Conservation (phyloP, 2,797 vertebrate genomes). For the Pantherophis vulpinus region DNA sequence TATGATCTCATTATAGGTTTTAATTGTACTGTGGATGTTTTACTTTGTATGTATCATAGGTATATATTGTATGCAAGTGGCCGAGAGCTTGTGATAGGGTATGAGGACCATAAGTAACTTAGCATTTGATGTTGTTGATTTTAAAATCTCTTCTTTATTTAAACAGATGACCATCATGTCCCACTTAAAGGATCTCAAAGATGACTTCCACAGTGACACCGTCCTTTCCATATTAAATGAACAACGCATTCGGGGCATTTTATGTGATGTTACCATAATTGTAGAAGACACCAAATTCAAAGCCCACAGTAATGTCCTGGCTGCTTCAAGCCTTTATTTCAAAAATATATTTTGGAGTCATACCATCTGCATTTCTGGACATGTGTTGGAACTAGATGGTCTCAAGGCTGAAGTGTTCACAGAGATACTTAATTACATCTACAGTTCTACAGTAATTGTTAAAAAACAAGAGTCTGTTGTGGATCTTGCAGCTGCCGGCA, state of each 20-base stretch:
- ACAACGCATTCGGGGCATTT: conserved; percentile 90
- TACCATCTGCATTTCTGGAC: conserved; percentile 83
- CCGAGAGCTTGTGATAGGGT: not conserved
- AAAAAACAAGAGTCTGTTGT: conserved; percentile 79
- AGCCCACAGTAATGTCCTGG: conserved; percentile 95
- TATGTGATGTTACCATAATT: conserved; percentile 96
- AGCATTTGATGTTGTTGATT: conserved; percentile 24
- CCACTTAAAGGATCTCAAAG: conserved; percentile 86
- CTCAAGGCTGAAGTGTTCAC: conserved; percentile 97
- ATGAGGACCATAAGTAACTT: conserved; percentile 19
- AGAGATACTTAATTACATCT: conserved; percentile 96
- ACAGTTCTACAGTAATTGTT: conserved; percentile 88
- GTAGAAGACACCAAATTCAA: conserved; percentile 98
- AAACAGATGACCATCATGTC: conserved; percentile 90
- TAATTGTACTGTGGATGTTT: not conserved
- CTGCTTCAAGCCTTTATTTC: conserved; percentile 95
- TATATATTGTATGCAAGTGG: not conserved
- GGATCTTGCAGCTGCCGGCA: conserved; percentile 88
- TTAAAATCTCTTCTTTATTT: conserved; percentile 11
- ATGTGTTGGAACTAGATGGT: conserved; percentile 93
- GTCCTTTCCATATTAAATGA: conserved; percentile 93
- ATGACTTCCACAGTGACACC: conserved; percentile 85
- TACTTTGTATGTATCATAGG: not conserved
- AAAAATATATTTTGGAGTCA: conserved; percentile 87
- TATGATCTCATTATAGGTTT: not conserved